Evolutionary conservation across 2,113 vertebrate species (phyloP).

Genomic region (Odocoileus virginianus): DNA sequence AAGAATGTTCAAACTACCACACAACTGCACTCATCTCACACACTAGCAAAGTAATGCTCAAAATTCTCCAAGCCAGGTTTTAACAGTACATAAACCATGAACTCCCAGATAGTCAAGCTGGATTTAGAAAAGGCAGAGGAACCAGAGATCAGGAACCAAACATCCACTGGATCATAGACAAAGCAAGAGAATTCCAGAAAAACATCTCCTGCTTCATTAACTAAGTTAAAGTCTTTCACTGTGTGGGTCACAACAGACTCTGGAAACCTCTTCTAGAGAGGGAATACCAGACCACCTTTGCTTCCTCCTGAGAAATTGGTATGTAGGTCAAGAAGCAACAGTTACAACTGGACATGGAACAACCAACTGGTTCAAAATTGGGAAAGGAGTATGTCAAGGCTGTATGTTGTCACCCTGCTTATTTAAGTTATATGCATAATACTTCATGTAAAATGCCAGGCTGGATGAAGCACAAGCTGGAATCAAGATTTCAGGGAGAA

Average conservation of each 20-base stretch:
- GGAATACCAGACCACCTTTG: not conserved
- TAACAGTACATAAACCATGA: not conserved
- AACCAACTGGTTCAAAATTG: not conserved
- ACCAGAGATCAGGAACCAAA: not conserved
- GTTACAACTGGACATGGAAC: not conserved
- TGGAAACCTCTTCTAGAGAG: not conserved
- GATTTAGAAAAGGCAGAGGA: not conserved
- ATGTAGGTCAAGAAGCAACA: not conserved
- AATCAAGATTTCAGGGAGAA: not conserved
- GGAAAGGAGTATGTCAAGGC: not conserved
- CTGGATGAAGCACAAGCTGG: not conserved
- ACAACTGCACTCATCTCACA: not conserved
- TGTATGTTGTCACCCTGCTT: not conserved
- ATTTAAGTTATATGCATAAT: not conserved
- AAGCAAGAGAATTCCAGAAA: not conserved
- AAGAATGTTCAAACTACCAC: not conserved
- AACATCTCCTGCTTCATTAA: not conserved
- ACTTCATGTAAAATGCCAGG: not conserved
- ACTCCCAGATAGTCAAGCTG: not conserved
- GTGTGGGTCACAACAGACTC: not conserved
- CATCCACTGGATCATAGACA: not conserved
- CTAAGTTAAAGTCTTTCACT: not conserved
- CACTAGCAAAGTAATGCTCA: not conserved
- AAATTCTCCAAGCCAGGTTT: not conserved
- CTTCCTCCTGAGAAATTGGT: not conserved